Evolutionary conservation across 2,888 invertebrate species (phyloP).

Genomic region (Strigamia crassipes): DNA sequence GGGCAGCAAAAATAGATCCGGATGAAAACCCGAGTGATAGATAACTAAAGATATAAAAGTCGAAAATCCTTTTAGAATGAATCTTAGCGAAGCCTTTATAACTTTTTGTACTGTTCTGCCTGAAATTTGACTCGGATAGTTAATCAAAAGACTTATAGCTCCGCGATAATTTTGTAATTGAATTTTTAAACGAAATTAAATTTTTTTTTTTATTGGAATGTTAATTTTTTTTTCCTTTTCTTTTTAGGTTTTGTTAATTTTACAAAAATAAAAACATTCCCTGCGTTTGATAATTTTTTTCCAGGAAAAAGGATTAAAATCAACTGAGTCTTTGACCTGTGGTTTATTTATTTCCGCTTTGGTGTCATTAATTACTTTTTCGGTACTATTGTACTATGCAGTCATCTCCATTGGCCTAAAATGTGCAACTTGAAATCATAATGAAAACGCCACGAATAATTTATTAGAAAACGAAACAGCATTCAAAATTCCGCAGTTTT

Average conservation of each 20-base stretch:
- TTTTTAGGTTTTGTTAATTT: too few relatives aligned
- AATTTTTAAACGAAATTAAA: too few relatives aligned
- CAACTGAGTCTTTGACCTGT: neutral
- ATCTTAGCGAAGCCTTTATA: neutral
- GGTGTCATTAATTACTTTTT: neutral
- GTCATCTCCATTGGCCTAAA: neutral
- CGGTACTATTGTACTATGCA: neutral
- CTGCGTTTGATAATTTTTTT: neutral
- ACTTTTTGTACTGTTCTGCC: too few relatives aligned
- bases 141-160: too few relatives aligned
- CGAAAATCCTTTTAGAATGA: neutral
- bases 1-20: neutral
- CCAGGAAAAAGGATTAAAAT: neutral
- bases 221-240: too few relatives aligned
- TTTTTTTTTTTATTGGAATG: too few relatives aligned
- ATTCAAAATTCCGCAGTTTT: neutral
- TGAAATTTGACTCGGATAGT: too few relatives aligned
- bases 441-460: neutral
- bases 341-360: neutral
- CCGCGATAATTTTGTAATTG: too few relatives aligned
- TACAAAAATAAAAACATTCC: neutral
- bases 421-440: neutral
- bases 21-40: neutral
- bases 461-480: neutral
- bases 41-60: neutral